Base-by-base conservation (phyloP, 2,888 invertebrate genomes). In the Acronicta alni region DNA sequence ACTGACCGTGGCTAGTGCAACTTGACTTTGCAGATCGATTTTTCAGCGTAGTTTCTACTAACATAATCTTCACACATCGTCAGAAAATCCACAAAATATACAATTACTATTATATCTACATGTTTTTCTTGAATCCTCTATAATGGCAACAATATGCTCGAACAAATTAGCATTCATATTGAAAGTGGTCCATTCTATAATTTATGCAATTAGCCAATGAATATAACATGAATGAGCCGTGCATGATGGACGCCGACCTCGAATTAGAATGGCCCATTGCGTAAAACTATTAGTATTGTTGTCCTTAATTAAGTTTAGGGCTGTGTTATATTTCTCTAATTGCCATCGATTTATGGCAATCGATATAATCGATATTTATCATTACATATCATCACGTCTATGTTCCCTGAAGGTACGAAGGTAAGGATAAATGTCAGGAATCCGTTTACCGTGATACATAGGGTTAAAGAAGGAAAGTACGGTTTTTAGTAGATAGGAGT, bases 111-210 rank as follows among this genome's bases (percentile, higher is more conserved):
- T 6, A n/a, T 35, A n/a, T 30, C 30, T 20, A 0, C 3, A 43
- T 65, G 30, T 75, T 64, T 73, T 72, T 57, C 46, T 64, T 23
- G 18, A 55, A 70, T 56, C 32, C 17, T 8, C 30, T 38, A 38
- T 61, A 61, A 57, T 55, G 54, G 45, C 15, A 61, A 72, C 74
- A 59, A 66, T 75, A 67, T 67, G 67, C 41, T 62, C 47, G 41
- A 62, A 51, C 54, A 65, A 75, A 82, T 82, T 82, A 76, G 77
- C 79, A 80, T 82, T 75, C 71, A 78, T 79, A 82, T 82, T 79
- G 80, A 57, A 71, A 67, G 65, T 64, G 54, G 54, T 53, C 63
- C 61, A 73, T 70, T 74, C 59, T 59, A 69, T 71, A 77, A 79
- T 77, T 75, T 75, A 80, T 75, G 75, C 76, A 74, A 68, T 72